Percentiles rank a stretch among this genome's conserved stretches.
These are phyloP conservation scores for Bungarus multicinctus DNA, from an alignment of 2,113 vertebrate genomes.

Conservation along the genomic window DNA sequence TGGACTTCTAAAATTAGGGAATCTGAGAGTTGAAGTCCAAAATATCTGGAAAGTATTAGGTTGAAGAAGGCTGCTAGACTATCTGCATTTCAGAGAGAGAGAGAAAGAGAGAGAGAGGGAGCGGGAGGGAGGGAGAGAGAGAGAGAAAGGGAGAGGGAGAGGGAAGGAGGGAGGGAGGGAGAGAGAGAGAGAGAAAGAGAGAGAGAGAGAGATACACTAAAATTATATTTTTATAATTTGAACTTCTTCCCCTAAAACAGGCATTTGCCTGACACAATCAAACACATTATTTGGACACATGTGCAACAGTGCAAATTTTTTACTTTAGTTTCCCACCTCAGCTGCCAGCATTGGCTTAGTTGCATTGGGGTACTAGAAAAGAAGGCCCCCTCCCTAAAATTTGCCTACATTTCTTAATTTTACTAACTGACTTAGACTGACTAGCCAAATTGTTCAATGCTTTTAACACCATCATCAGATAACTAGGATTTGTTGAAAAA, in stretches of 20 bases:
- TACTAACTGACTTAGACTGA: not conserved
- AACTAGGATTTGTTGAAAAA: not conserved
- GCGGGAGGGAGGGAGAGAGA: too few relatives aligned
- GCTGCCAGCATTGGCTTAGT: not conserved
- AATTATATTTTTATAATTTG: not conserved
- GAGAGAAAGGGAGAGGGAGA: too few relatives aligned
- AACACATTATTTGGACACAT: not conserved
- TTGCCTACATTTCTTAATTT: not conserved
- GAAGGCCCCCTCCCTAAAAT: not conserved
- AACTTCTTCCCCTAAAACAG: not conserved
- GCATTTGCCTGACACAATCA: not conserved
- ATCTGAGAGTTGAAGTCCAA: not conserved
- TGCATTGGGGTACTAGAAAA: not conserved
- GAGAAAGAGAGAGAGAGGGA: too few relatives aligned
- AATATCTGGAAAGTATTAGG: not conserved
- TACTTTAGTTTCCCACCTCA: not conserved
- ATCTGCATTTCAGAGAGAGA: not conserved
- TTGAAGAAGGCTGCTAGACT: not conserved
- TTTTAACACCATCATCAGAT: not conserved
- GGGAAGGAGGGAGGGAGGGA: too few relatives aligned
- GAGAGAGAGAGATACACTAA: not conserved
- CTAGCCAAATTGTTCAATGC: not conserved
- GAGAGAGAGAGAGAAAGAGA: fast-evolving
- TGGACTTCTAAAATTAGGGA: not conserved
- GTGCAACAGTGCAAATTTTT: not conserved